Evolutionary conservation across 2,113 vertebrate species (phyloP).

Genomic region (Eira barbara): DNA sequence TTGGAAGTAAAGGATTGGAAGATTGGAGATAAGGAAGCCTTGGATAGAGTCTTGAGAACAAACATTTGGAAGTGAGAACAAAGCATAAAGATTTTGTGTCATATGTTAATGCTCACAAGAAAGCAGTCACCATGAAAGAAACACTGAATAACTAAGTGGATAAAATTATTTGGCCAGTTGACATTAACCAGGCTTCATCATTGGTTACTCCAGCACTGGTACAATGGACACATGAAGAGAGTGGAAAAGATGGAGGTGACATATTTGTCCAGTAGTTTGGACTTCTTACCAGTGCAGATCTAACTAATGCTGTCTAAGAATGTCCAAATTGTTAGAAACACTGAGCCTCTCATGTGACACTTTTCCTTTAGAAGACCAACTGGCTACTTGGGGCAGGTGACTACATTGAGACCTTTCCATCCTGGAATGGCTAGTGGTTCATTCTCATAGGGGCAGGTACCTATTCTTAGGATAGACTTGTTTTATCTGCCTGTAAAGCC

Average conservation of each 20-base stretch:
- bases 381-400: not conserved
- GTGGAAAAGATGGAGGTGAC: not conserved
- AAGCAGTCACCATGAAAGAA: not conserved
- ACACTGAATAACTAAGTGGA: not conserved
- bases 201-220: not conserved
- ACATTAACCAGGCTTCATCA: not conserved
- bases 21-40: not conserved
- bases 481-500: not conserved
- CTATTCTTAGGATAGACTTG: not conserved
- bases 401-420: not conserved
- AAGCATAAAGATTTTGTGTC: not conserved
- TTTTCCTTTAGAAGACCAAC: not conserved
- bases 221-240: not conserved
- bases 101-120: not conserved
- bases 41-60: not conserved
- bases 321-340: not conserved
- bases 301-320: not conserved
- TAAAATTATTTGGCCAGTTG: not conserved
- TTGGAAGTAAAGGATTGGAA: not conserved
- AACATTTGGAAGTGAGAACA: not conserved
- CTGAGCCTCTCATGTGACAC: not conserved
- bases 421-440: not conserved
- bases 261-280: not conserved
- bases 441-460: not conserved
- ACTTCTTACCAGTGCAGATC: not conserved